Percentiles rank a stretch among this genome's conserved stretches.
phyloP scores from a whole-genome alignment of 1,140 invertebrate species.

The Megathymus violae region DNA sequence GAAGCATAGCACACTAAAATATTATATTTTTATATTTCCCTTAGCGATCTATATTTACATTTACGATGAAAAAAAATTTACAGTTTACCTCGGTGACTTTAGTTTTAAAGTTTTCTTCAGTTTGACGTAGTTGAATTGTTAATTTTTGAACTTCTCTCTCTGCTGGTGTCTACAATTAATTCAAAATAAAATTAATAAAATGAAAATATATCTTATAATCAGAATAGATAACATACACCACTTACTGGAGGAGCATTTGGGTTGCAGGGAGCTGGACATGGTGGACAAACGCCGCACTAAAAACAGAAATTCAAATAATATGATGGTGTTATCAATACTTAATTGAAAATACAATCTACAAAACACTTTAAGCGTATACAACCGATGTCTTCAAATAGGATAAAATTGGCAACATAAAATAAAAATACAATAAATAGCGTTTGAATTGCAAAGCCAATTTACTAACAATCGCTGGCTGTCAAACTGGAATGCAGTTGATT shows the following conservation, averaged over 20 bases:
- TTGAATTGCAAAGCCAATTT: too few relatives aligned
- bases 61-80: not conserved
- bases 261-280: conserved; percentile 72
- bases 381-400: too few relatives aligned
- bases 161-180: conserved; percentile 62
- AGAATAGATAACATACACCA: too few relatives aligned
- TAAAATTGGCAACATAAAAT: too few relatives aligned
- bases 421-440: too few relatives aligned
- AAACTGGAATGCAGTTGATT: too few relatives aligned
- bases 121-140: conserved; percentile 64
- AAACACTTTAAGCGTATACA: too few relatives aligned
- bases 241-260: conserved; percentile 68
- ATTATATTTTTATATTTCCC: conserved; percentile 8
- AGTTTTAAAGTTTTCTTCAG: conserved; percentile 73
- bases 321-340: too few relatives aligned
- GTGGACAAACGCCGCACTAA: conserved; percentile 71
- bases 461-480: too few relatives aligned
- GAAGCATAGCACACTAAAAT: conserved; percentile 69
- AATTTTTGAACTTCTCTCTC: conserved; percentile 70
- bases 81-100: conserved; percentile 70
- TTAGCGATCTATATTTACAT: not conserved
- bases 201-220: not conserved
- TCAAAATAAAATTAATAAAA: not conserved
- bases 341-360: too few relatives aligned
- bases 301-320: conserved; percentile 36